These are phyloP conservation scores for Drosophila yooni DNA, from an alignment of 2,888 invertebrate species.

Conservation along the genomic window DNA sequence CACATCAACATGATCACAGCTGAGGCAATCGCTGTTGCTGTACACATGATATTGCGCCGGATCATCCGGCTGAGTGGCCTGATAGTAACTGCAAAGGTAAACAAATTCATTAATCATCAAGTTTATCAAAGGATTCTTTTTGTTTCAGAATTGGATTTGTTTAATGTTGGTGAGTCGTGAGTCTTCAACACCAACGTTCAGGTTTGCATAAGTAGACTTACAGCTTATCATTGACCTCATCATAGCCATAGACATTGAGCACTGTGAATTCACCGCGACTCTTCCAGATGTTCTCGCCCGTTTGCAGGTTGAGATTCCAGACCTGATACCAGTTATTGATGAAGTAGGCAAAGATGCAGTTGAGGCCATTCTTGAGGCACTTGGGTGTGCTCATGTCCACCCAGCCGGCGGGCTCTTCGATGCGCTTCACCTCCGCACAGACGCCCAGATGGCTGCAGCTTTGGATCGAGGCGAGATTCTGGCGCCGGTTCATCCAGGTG, in stretches of 20 bases:
- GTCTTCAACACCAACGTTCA: not conserved
- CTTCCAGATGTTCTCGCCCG: slow-evolving; percentile 77
- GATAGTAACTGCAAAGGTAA: slow-evolving; percentile 88
- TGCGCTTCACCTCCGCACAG: slow-evolving; percentile 84
- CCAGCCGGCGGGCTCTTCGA: slow-evolving; percentile 90
- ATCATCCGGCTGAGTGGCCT: slow-evolving; percentile 87
- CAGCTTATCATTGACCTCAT: slow-evolving; percentile 86
- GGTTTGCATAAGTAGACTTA: slow-evolving; percentile 81
- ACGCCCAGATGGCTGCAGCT: slow-evolving; percentile 68
- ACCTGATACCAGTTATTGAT: slow-evolving; percentile 85
- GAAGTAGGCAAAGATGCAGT: slow-evolving; percentile 83
- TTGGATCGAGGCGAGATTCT: slow-evolving; percentile 87
- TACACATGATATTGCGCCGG: slow-evolving; percentile 90
- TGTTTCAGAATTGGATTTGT: no score
- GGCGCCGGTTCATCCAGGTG: slow-evolving; percentile 94
- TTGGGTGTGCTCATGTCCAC: slow-evolving; percentile 87
- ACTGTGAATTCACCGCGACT: slow-evolving; percentile 87
- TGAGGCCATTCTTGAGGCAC: slow-evolving; percentile 69
- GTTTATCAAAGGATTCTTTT: not conserved
- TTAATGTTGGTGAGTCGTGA: not conserved
- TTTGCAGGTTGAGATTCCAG: slow-evolving; percentile 82
- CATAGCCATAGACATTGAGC: slow-evolving; percentile 87
- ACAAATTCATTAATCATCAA: not conserved
- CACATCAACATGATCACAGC: slow-evolving; percentile 88
- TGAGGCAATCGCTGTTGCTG: slow-evolving; percentile 88